Evolutionary conservation across 1,140 invertebrate genomes (phyloP), one percentile per base, ranked within the genome.

Genomic region (Delia radicum): DNA sequence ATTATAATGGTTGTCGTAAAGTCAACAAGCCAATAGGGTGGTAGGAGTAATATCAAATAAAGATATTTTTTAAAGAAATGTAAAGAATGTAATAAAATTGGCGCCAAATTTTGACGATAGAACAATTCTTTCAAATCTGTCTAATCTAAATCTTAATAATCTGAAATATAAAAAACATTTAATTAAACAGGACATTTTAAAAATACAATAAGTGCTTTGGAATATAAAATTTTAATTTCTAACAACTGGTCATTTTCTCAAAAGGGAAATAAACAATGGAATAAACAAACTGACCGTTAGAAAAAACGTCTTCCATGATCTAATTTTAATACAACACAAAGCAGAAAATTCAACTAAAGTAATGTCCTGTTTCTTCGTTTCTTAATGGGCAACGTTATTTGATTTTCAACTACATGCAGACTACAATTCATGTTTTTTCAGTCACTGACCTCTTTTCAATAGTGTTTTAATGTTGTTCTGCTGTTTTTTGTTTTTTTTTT

Each of bases 391-490:
- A 42, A 13, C 37, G n/a, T 42, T 42, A 42, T 42, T 42, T 10
- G 37, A 42, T 42, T n/a, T 42, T 42, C 61, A 27, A 27, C n/a
- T n/a, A n/a, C n/a, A n/a, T n/a, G n/a, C n/a, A n/a, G n/a, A n/a
- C n/a, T n/a, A 33, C 33, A 33, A 37, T n/a, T 1, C 63, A 69
- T 29, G 62, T 29, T 29, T 65, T 65, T 24, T 33, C n/a, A 69
- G 29, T 69, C 65, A 37, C n/a, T 69, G 65, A 69, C 65, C 65
- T 69, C 65, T 69, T 69, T 69, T 69, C 65, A 69, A 69, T 55
- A 55, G 15, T 69, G 29, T 69, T 37, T 24, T 33, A 3, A 21
- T 69, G 3, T 33, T 21, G 48, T 55, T 55, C 48, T n/a, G n/a
- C n/a, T n/a, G 48, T 55, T 55, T 55, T 55, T 55, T 55, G 48